Evolutionary conservation across 2,888 invertebrate genomes (phyloP), one percentile per base, ranked within the genome.

Genomic region (Amblyteles armatorius): DNA sequence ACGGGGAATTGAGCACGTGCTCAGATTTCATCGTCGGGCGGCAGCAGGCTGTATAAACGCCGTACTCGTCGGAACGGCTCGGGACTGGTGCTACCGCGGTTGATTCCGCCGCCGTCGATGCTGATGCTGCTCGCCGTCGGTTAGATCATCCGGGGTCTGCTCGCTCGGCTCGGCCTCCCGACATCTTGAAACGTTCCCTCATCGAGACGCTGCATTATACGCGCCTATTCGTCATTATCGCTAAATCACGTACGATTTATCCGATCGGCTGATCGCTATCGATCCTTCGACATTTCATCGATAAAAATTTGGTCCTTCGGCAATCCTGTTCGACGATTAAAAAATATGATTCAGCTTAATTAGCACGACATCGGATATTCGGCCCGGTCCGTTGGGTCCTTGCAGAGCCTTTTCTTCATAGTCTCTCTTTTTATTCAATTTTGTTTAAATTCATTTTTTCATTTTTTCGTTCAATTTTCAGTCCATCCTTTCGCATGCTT

Each of bases 1-100:
- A 67, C 72, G 68, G 83, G 85, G 92, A 93, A 93, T 93, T 93
- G 93, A 93, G 92, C 93, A 94, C 94, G 93, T 93, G 93, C 93
- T 93, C 93, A 93, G 93, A 94, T 94, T 93, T 93, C 93, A 93
- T 93, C 92, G 92, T 83, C 77, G 86, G 48, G 44, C 40, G 76
- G 73, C 76, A 55, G 78, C 80, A 68, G 48, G 48, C 69, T n/a
- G 60, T 65, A 79, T 65, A 79, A 48, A 74, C 79, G 63, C 48
- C 73, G 69, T 69, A 67, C 74, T 78, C 69, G 74, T 65, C 84
- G 55, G 22, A 22, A 33, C 16, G 11, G 22, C 77, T 26, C 52
- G 71, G 73, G 79, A 60, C 67, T 77, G 79, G 67, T 85, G 72
- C 79, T 82, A 60, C 82, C 76, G 50, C 73, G 76, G 60, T 71